A percentile compares a stretch with the other conserved stretches of the same genome.
Conservation (phyloP, 1,140 invertebrate genomes). For the Drosophila saltans region DNA sequence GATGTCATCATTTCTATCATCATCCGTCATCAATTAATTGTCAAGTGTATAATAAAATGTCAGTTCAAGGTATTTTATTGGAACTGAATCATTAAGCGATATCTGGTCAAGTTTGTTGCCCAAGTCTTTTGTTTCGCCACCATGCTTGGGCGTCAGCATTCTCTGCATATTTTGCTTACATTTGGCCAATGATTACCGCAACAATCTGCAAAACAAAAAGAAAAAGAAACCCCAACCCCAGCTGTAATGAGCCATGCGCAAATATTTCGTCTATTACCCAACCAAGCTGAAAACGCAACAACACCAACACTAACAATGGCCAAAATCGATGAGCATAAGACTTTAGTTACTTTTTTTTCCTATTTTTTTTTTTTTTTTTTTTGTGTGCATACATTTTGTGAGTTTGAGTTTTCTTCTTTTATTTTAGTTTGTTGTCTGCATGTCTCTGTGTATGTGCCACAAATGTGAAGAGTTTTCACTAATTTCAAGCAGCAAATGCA, state of each 20-base stretch:
- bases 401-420: conserved; percentile 43
- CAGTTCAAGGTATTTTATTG: conserved; percentile 40
- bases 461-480: conserved; percentile 80
- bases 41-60: conserved; percentile 64
- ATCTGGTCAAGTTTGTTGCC: conserved; percentile 55
- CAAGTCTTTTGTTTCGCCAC: conserved; percentile 79
- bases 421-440: conserved; percentile 46
- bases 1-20: conserved; percentile 52
- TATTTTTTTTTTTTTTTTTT: conserved; percentile 20
- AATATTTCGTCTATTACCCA: conserved; percentile 78
- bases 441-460: conserved; percentile 51
- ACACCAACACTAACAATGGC: conserved; percentile 41
- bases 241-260: conserved; percentile 77
- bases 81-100: conserved; percentile 13
- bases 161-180: conserved; percentile 69
- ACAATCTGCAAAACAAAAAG: conserved; percentile 13
- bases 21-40: conserved; percentile 20
- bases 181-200: conserved; percentile 68
- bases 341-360: conserved; percentile 17
- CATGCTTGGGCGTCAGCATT: conserved; percentile 32
- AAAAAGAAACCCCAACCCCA: conserved; percentile 22
- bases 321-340: conserved; percentile 72
- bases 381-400: conserved; percentile 54
- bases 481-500: conserved; percentile 70
- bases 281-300: conserved; percentile 47